Evolutionary conservation across 1,140 invertebrate species (phyloP).

Genomic region (Drosophila mayri): DNA sequence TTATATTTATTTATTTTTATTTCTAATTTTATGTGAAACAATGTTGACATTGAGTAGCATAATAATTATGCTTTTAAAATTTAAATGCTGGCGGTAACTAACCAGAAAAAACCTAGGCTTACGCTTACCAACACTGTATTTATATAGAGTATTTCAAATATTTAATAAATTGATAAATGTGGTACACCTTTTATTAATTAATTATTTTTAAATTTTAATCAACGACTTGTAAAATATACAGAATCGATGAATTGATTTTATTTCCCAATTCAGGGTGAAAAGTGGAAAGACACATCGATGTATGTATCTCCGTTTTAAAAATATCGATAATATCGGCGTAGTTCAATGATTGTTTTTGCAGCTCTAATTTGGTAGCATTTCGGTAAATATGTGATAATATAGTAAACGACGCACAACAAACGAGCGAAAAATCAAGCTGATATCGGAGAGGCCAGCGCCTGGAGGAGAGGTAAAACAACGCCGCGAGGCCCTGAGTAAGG

Average conservation of each 20-base stretch:
- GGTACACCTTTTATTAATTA: background rate
- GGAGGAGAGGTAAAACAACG: constrained; percentile 18
- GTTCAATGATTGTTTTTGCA: constrained; percentile 1
- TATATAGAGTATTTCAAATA: background rate
- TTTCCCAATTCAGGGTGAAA: background rate
- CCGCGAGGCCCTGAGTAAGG: background rate
- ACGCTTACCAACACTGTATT: constrained; percentile 1
- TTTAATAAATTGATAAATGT: background rate
- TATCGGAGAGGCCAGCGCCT: constrained; percentile 14
- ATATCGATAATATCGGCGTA: background rate
- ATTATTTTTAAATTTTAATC: too few relatives aligned
- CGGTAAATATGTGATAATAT: constrained; percentile 63
- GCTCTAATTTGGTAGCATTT: constrained; percentile 46
- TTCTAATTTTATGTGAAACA: too few relatives aligned
- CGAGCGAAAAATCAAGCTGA: constrained; percentile 23
- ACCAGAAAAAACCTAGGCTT: too few relatives aligned
- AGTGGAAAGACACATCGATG: background rate
- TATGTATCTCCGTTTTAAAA: background rate
- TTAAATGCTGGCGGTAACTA: background rate
- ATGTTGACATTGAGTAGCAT: too few relatives aligned
- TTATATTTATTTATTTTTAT: background rate
- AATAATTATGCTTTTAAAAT: background rate
- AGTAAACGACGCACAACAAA: constrained; percentile 57
- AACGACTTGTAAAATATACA: background rate
- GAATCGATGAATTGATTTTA: background rate